Percentiles rank a stretch among this genome's conserved stretches.
phyloP scores from a whole-genome alignment of 1,140 invertebrate genomes.

The Pseudomyrmex cubaensis region DNA sequence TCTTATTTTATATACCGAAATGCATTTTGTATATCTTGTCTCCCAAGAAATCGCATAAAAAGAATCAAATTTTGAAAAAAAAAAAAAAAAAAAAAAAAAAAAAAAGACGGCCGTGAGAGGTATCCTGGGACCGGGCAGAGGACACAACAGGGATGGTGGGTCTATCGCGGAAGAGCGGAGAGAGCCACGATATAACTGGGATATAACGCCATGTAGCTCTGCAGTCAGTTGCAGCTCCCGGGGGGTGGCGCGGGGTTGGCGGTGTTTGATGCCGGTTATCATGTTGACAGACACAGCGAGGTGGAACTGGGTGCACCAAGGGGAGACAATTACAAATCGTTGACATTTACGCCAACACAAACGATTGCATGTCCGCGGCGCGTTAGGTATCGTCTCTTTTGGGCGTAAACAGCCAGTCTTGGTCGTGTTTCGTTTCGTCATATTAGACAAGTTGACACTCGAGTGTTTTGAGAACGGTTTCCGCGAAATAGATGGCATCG shows the following conservation, averaged over 20 bases:
- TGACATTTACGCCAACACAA: slow-evolving; percentile 82
- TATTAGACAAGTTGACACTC: slow-evolving; percentile 46
- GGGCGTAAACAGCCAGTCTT: slow-evolving; percentile 58
- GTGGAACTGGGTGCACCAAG: slow-evolving; percentile 75
- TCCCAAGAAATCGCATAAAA: neutral
- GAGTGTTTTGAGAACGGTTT: slow-evolving; percentile 23
- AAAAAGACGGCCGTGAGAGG: slow-evolving; percentile 67
- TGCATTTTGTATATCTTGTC: no score
- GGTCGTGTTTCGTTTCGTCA: slow-evolving; percentile 57
- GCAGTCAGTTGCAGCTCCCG: slow-evolving; percentile 83
- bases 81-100: neutral
- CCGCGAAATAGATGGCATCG: slow-evolving; percentile 19
- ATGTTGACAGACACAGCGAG: slow-evolving; percentile 84
- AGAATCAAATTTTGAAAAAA: neutral
- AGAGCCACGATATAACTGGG: slow-evolving; percentile 77
- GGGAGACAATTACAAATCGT: slow-evolving; percentile 85
- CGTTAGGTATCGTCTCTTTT: slow-evolving; percentile 73
- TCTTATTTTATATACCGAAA: no score
- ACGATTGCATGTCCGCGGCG: slow-evolving; percentile 79
- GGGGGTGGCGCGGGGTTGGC: slow-evolving; percentile 68
- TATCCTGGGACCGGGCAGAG: slow-evolving; percentile 61
- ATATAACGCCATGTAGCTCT: slow-evolving; percentile 79
- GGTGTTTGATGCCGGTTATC: slow-evolving; percentile 84
- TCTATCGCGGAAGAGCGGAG: slow-evolving; percentile 67
- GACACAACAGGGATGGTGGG: slow-evolving; percentile 36